A percentile compares a stretch with the other conserved stretches of the same genome.
Evolutionary conservation across 2,888 invertebrate genomes (phyloP).

Genomic region (Drosophila atroscutellata): DNA sequence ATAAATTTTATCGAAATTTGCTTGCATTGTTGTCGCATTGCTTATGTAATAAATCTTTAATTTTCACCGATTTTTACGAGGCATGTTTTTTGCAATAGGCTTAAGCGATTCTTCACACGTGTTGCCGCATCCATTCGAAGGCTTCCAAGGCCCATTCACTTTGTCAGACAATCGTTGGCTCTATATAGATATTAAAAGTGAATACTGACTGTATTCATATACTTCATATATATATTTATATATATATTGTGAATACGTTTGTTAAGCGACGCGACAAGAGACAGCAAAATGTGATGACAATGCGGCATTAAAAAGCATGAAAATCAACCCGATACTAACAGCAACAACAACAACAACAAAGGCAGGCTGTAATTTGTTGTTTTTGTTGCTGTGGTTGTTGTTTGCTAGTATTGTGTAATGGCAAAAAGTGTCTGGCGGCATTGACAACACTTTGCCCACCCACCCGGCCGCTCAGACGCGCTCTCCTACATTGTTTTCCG

Average conservation of each 20-base stretch:
- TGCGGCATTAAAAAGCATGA: conserved; percentile 71
- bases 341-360: conserved; percentile 16
- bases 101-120: conserved; percentile 45
- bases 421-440: conserved; percentile 56
- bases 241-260: conserved; percentile 29
- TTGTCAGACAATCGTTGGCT: conserved; percentile 32
- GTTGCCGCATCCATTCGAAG: conserved; percentile 46
- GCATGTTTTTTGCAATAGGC: conserved; percentile 30
- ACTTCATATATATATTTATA: conserved; percentile 5
- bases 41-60: conserved; percentile 24
- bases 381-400: conserved; percentile 22
- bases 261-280: conserved; percentile 25
- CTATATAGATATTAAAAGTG: conserved; percentile 26
- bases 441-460: conserved; percentile 52
- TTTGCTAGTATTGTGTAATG: conserved; percentile 68
- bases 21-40: background rate
- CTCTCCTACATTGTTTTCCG: conserved; percentile 40
- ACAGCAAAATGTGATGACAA: conserved; percentile 73
- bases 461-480: conserved; percentile 7
- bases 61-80: background rate
- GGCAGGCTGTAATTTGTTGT: conserved; percentile 27
- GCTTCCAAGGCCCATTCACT: conserved; percentile 31
- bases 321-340: conserved; percentile 51
- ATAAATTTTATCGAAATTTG: background rate
- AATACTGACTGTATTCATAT: conserved; percentile 15